These are phyloP conservation scores for Sycon ciliatum DNA, from an alignment of 37 sponge, comb jelly and placozoan species.

Conservation along the genomic window DNA sequence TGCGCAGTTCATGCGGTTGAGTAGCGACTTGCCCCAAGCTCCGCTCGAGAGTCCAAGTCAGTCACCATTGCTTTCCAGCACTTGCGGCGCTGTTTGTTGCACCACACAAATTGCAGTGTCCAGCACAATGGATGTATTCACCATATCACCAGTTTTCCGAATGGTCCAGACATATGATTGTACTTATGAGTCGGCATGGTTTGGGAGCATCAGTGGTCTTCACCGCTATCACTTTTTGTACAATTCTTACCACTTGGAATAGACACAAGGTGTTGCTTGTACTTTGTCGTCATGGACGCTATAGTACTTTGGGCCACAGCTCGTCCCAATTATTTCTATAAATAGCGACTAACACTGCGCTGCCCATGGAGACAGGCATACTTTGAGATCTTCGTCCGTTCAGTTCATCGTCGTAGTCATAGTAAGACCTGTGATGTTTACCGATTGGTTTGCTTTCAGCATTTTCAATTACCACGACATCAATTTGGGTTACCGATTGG, in stretches of 20 bases:
- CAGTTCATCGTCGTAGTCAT: too few species aligned
- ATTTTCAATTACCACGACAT: too few species aligned
- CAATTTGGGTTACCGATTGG: too few species aligned
- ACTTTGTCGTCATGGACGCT: not conserved
- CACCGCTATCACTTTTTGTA: too few species aligned
- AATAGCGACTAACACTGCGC: not conserved
- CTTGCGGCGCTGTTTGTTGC: not conserved
- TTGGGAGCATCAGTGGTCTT: constrained; percentile 21
- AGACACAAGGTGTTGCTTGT: not conserved
- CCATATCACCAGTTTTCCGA: constrained; percentile 13
- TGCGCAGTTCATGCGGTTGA: constrained; percentile 26
- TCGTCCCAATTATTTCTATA: constrained; percentile 12
- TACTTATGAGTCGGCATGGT: constrained; percentile 1
- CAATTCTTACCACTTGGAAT: not conserved
- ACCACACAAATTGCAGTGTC: constrained; percentile 38
- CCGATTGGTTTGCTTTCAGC: too few species aligned
- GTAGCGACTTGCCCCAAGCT: constrained; percentile 38
- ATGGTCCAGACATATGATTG: constrained; percentile 36
- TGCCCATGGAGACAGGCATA: constrained; percentile 6
- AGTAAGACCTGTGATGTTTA: too few species aligned
- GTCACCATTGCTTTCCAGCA: constrained; percentile 29
- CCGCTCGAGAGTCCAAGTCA: constrained; percentile 18
- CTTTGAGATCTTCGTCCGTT: constrained; percentile 3
- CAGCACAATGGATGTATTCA: constrained; percentile 36
- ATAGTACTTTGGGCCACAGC: not conserved